Percentiles rank a stretch among this genome's conserved stretches.
Evolutionary conservation across 2,113 vertebrate species (phyloP).

Genomic region (Pachyramphus minor): DNA sequence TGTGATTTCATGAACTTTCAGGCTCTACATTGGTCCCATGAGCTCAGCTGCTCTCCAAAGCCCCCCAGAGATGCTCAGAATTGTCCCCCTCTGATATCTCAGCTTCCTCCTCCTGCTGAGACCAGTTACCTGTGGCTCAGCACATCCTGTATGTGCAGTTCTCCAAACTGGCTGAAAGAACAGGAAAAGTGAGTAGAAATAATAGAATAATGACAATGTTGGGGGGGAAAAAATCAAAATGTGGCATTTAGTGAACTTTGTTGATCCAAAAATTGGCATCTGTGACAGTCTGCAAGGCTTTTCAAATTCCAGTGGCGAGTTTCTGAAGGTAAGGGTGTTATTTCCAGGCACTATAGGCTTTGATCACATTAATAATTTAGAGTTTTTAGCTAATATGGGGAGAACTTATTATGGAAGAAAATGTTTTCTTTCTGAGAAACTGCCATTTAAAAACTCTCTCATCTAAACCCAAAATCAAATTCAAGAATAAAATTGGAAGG

Average conservation of each 20-base stretch:
- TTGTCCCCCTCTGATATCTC: not conserved
- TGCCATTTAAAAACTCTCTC: not conserved
- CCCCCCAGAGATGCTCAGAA: not conserved
- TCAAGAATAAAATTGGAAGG: not conserved
- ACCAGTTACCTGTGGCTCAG: not conserved
- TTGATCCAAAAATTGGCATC: not conserved
- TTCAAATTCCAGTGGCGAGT: not conserved
- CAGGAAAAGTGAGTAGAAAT: not conserved
- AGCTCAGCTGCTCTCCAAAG: not conserved
- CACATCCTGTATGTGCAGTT: not conserved
- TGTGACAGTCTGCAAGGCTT: not conserved
- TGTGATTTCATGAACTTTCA: too few relatives aligned
- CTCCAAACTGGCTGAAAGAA: not conserved
- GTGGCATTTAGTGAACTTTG: not conserved
- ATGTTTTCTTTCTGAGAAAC: not conserved
- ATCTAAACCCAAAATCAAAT: not conserved
- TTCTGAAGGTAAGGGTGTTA: not conserved
- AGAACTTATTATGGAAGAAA: not conserved
- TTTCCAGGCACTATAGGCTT: not conserved
- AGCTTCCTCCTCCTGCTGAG: not conserved
- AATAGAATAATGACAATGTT: not conserved
- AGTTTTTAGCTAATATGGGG: not conserved
- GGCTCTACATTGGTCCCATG: not conserved
- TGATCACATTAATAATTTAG: not conserved
- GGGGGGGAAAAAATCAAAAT: not conserved